Evolutionary conservation across 2,113 vertebrate genomes (phyloP), one percentile per base, ranked within the genome.

Genomic region (Bubo scandiacus): DNA sequence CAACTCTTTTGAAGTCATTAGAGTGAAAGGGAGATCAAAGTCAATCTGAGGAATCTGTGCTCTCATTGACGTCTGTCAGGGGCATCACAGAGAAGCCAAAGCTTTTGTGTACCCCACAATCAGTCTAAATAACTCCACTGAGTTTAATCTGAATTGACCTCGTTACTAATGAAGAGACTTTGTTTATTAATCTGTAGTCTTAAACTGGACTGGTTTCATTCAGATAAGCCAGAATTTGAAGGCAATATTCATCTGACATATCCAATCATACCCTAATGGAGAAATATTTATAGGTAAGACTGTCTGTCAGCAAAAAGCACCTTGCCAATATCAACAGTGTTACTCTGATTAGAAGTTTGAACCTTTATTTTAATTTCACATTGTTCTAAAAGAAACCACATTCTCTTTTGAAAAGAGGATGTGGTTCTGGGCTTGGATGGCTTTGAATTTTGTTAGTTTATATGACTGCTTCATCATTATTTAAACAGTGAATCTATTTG

Each of bases 351-450:
- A 66, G 15, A 62, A 82, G 42, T 51, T 5, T 36, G 45, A 94
- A 63, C 15, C 8, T 45, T 61, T 86, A 47, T 77, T 91, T 91
- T 88, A 95, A 79, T 51, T 89, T 93, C 65, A 74, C 32, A 81
- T 84, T 91, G 83, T 89, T 89, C 73, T 93, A 79, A 87, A 94
- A 61, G 54, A 88, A 96, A 72, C 86, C 73, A 89, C 73, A 68
- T 22, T 86, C 30, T 61, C 52, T 79, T 88, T 32, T 68, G 27
- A 89, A 81, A 93, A 92, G 58, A 92, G 88, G 88, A 97, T 95
- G 96, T 95, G 89, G 96, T 91, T 97, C 91, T 92, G 86, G 62
- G 89, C 58, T 94, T 59, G 70, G 45, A 59, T 23, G 11, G 38
- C 79, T 89, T 94, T 82, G 54, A 95, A 14, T 95, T 94, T 83